Evolutionary conservation across 1,140 invertebrate genomes (phyloP), one percentile per base, ranked within the genome.

Genomic region (Heterodera schachtii): DNA sequence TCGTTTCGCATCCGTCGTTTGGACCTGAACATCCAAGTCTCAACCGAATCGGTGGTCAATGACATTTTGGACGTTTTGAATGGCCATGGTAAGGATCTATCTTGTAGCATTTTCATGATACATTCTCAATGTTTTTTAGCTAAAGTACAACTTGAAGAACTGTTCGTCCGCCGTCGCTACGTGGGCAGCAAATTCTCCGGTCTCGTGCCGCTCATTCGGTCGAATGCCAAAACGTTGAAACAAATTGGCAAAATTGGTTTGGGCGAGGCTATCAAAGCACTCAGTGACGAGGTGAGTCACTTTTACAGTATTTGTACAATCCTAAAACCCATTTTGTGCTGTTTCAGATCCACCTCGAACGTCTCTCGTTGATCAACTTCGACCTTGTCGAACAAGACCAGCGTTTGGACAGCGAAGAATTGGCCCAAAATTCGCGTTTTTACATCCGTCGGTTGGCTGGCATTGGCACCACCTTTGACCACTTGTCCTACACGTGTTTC

Each of bases 401-500:
- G 66, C 49, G 70, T 44, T 41, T 79, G 75, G 78, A 79, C 66
- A 84, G 74, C 71, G 82, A 67, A 41, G 46, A 76, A 64, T 78
- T 87, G 44, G 75, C 60, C 8, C 78, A 79, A 49, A 82, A 73
- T 3, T 85, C 87, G 11, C 78, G 79, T 31, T 77, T 80, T 13
- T 87, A 73, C 46, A 84, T 87, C 11, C 73, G 87, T 43, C 47
- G 80, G 60, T 70, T 87, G 16, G 86, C 76, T 4, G 79, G 82
- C 5, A 76, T 84, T 4, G 86, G 86, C 11, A 52, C 87, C 5
- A 89, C 74, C 16, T 89, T 89, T 75, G 52, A 79, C 41, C 86
- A 87, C 67, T 73, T 87, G 19, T 89, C 87, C 31, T 87, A 84
- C 69, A 89, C 86, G 9, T 80, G 80, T n/a, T 88, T 77, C 67